Percentiles rank a stretch among this genome's conserved stretches.
Conservation (phyloP, 2,888 invertebrate genomes). For the Orchestes rusci region DNA sequence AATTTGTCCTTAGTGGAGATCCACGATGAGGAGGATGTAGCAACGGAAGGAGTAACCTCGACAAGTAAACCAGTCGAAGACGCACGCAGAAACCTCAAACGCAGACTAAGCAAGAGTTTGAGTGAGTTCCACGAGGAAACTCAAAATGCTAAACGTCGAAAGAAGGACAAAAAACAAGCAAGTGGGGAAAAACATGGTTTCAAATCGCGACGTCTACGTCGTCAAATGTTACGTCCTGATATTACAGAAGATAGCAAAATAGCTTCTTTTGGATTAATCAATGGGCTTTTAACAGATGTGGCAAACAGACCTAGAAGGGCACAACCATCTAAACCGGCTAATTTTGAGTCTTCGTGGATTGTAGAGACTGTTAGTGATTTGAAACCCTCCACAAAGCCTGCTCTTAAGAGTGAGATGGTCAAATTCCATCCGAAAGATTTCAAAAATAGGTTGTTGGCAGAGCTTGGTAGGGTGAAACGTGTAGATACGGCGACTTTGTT, state of each 20-base stretch:
- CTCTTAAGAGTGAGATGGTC: conserved; percentile 17
- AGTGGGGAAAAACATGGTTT: background rate
- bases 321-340: conserved; percentile 19
- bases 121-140: conserved; percentile 11
- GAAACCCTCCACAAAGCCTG: conserved; percentile 29
- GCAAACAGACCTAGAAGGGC: conserved; percentile 28
- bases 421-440: conserved; percentile 37
- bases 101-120: conserved; percentile 19
- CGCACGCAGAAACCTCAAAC: conserved; percentile 8
- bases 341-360: conserved; percentile 20
- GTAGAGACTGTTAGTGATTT: conserved; percentile 16
- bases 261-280: conserved; percentile 25
- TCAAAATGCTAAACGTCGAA: conserved; percentile 8
- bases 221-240: no score
- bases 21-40: conserved; percentile 9
- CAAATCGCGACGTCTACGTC: no score
- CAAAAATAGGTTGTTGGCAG: conserved; percentile 35
- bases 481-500: conserved; percentile 31
- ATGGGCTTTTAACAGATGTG: conserved; percentile 28
- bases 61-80: background rate
- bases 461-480: conserved; percentile 32
- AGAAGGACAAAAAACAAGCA: conserved; percentile 2
- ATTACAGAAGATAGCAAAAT: conserved; percentile 12
- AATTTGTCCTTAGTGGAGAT: conserved; percentile 36
- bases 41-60: background rate